Percentiles rank a stretch among this genome's conserved stretches.
Evolutionary conservation across 2,888 invertebrate genomes (phyloP).

Genomic region (Elmis aenea): DNA sequence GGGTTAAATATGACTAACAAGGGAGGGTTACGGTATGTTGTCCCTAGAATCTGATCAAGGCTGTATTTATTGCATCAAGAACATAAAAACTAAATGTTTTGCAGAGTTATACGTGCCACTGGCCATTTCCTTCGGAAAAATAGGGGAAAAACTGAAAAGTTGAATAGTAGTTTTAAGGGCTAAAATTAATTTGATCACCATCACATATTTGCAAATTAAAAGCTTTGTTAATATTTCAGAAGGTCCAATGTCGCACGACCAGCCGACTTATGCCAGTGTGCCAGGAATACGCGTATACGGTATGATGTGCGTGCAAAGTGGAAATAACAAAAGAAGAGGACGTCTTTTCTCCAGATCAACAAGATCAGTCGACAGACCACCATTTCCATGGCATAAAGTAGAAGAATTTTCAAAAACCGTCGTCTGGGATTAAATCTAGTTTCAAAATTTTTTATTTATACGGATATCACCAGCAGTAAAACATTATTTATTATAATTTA

Average conservation of each 20-base stretch:
- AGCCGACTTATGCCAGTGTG: constrained; percentile 89
- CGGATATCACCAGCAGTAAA: too few relatives aligned
- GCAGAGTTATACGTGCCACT: too few relatives aligned
- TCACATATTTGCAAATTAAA: background rate
- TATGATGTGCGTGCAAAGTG: constrained; percentile 77
- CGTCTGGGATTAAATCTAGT: constrained; percentile 59
- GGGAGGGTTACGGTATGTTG: too few relatives aligned
- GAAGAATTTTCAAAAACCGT: constrained; percentile 63
- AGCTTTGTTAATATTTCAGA: constrained; percentile 51
- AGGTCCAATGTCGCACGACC: constrained; percentile 91
- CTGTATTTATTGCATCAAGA: too few relatives aligned
- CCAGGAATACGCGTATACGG: constrained; percentile 91
- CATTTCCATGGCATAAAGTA: constrained; percentile 77
- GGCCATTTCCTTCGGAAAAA: too few relatives aligned
- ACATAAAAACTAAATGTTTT: too few relatives aligned
- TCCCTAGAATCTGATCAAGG: too few relatives aligned
- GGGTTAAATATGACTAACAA: too few relatives aligned
- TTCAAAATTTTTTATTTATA: too few relatives aligned
- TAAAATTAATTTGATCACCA: constrained; percentile 8
- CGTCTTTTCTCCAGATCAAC: constrained; percentile 45
- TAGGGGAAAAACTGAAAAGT: too few relatives aligned
- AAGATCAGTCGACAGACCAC: constrained; percentile 48
- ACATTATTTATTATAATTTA: too few relatives aligned
- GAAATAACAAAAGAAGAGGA: constrained; percentile 46
- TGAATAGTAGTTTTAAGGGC: too few relatives aligned